These are phyloP conservation scores for Hoplodrina ambigua DNA, from an alignment of 2,888 invertebrate species.

Conservation along the genomic window DNA sequence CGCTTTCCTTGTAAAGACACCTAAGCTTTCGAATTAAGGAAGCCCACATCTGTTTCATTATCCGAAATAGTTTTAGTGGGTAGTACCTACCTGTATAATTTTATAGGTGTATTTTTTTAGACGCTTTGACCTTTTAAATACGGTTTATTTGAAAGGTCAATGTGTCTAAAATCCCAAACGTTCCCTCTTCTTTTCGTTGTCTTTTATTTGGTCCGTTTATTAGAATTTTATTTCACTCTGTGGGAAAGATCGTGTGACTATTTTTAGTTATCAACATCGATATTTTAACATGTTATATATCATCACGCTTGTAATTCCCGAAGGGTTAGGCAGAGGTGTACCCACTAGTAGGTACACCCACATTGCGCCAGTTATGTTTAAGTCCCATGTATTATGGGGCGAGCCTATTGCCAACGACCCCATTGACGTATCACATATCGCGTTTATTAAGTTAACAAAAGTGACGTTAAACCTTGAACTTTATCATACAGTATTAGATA, in stretches of 20 bases:
- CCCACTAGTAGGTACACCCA: too few relatives aligned
- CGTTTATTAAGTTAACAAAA: conserved; percentile 14
- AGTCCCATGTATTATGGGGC: too few relatives aligned
- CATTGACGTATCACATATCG: neutral
- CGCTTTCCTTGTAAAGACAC: neutral
- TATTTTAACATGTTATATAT: conserved; percentile 1
- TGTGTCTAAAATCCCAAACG: neutral
- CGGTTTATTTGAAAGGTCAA: too few relatives aligned
- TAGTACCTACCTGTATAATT: neutral
- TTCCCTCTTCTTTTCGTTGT: neutral
- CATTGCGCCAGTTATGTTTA: too few relatives aligned
- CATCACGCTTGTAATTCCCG: too few relatives aligned
- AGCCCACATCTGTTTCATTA: conserved; percentile 1
- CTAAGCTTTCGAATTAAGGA: conserved; percentile 18
- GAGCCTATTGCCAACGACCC: too few relatives aligned
- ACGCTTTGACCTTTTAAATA: neutral
- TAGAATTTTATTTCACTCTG: neutral
- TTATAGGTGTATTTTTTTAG: too few relatives aligned
- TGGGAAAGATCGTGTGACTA: neutral
- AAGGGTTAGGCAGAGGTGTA: too few relatives aligned
- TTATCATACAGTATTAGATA: conserved; percentile 11
- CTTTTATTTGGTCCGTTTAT: neutral
- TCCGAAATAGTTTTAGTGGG: neutral
- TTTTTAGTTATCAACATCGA: neutral
- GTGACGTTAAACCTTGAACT: conserved; percentile 41